A percentile compares a stretch with the other conserved stretches of the same genome.
phyloP scores from a whole-genome alignment of 2,888 invertebrate species.

The Hypomecis punctinalis region DNA sequence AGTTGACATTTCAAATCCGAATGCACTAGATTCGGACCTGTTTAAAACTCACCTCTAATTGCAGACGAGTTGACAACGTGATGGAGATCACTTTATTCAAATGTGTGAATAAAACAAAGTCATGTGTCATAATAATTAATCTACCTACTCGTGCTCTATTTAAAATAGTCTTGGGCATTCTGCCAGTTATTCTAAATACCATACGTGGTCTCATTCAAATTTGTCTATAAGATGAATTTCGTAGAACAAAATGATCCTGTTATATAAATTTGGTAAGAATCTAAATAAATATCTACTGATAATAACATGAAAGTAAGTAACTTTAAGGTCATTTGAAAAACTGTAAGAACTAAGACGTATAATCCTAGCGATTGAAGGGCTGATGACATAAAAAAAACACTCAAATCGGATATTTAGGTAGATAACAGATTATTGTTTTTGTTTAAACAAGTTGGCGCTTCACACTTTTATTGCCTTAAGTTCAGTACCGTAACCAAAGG shows the following conservation, averaged over 20 bases:
- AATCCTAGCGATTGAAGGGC: too few species aligned
- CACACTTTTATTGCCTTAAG: too few species aligned
- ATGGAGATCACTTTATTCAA: slow-evolving; percentile 64
- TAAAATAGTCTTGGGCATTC: slow-evolving; percentile 67
- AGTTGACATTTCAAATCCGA: slow-evolving; percentile 10
- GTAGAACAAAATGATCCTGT: slow-evolving; percentile 29
- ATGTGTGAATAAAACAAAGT: slow-evolving; percentile 66
- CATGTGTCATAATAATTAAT: slow-evolving; percentile 76
- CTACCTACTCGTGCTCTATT: slow-evolving; percentile 74
- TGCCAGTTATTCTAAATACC: slow-evolving; percentile 77
- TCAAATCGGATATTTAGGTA: too few species aligned
- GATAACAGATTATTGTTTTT: too few species aligned
- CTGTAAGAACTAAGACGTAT: too few species aligned
- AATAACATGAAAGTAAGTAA: too few species aligned
- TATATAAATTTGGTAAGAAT: too few species aligned
- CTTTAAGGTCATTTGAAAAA: too few species aligned
- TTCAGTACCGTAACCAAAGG: too few species aligned
- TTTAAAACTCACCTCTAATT: slow-evolving; percentile 56
- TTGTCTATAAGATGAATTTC: slow-evolving; percentile 56
- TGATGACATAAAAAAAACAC: too few species aligned
- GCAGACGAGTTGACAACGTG: slow-evolving; percentile 55
- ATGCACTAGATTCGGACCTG: slow-evolving; percentile 37
- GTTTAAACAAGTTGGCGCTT: too few species aligned
- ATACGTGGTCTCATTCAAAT: slow-evolving; percentile 66
- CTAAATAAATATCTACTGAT: too few species aligned